Evolutionary conservation across 2,113 vertebrate genomes (phyloP), one percentile per base, ranked within the genome.

Genomic region (Sclerurus mexicanus): DNA sequence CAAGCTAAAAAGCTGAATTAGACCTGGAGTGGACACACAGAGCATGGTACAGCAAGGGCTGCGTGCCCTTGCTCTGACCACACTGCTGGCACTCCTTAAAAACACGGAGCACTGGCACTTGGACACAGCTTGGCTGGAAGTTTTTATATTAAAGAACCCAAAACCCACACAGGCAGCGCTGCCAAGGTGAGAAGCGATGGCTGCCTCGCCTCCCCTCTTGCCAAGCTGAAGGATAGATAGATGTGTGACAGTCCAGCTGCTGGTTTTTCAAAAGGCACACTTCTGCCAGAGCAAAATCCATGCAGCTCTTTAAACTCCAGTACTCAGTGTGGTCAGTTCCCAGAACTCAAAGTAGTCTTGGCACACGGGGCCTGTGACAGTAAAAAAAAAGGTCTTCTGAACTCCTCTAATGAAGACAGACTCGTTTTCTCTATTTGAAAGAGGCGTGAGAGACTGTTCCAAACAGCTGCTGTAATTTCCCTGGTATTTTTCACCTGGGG

Each of bases 401-500:
- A 95, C 58, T 85, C 84, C 73, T 90, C 96, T 93, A 83, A 96
- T 74, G 69, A 89, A 37, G 52, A 85, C 56, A 53, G 82, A 77
- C 50, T 94, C 62, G 49, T 96, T 94, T 95, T 94, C 89, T 95
- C 62, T 55, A 7, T 91, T 92, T 82, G 89, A 82, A 95, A 95
- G 84, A 94, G 80, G 58, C 47, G 15, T 73, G 75, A 83, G 71
- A 50, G 87, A 44, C 79, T 46, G 68, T 80, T 97, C 97, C 82
- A 80, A 94, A 59, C 56, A 87, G 93, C 96, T 97, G 90, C 93
- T 94, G 47, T 86, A 64, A 96, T 91, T 96, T 89, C 94, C 82
- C 27, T 73, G 91, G 91, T 94, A 91, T 97, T 96, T 97, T 96
- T 97, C 74, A 97, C 93, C 92, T 17, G 60, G 68, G 93, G 90